Evolutionary conservation across 2,113 vertebrate species (phyloP).

Genomic region (Corythaeola cristata): DNA sequence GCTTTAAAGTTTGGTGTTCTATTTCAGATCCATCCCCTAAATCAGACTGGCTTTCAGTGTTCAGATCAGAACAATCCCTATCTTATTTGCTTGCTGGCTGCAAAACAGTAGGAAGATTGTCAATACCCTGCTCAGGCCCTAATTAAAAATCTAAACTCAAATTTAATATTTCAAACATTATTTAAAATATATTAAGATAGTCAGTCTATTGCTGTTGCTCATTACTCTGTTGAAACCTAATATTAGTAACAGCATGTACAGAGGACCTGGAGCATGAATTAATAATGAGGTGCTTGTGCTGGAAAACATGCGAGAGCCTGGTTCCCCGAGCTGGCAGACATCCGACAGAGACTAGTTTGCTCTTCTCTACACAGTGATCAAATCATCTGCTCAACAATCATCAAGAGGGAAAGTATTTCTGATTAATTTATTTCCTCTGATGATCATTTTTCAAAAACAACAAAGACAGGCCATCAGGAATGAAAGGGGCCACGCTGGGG

Average conservation of each 20-base stretch:
- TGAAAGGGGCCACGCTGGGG: neutral
- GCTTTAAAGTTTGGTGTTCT: conserved; percentile 9
- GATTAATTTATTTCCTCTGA: conserved; percentile 22
- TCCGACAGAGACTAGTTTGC: conserved; percentile 24
- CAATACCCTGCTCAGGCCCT: conserved; percentile 22
- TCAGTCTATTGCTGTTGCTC: conserved; percentile 70
- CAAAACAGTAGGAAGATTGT: conserved; percentile 51
- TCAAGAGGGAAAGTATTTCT: conserved; percentile 46
- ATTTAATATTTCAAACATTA: conserved; percentile 71
- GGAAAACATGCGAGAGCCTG: conserved; percentile 72
- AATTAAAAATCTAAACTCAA: conserved; percentile 76
- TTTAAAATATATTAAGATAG: conserved; percentile 75
- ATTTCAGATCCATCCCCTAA: conserved; percentile 35
- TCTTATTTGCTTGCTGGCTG: conserved; percentile 43
- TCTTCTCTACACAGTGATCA: conserved; percentile 48
- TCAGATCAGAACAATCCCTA: conserved; percentile 21
- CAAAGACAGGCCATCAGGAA: neutral
- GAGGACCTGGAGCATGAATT: conserved; percentile 79
- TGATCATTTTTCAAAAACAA: neutral
- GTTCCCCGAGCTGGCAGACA: conserved; percentile 65
- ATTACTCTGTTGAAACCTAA: conserved; percentile 79
- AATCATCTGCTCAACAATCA: conserved; percentile 43
- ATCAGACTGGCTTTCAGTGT: neutral
- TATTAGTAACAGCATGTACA: conserved; percentile 81
- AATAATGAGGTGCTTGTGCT: conserved; percentile 80